Percentiles rank a stretch among this genome's conserved stretches.
phyloP scores from a whole-genome alignment of 2,797 vertebrate species.

The Dendrocincla fuliginosa region DNA sequence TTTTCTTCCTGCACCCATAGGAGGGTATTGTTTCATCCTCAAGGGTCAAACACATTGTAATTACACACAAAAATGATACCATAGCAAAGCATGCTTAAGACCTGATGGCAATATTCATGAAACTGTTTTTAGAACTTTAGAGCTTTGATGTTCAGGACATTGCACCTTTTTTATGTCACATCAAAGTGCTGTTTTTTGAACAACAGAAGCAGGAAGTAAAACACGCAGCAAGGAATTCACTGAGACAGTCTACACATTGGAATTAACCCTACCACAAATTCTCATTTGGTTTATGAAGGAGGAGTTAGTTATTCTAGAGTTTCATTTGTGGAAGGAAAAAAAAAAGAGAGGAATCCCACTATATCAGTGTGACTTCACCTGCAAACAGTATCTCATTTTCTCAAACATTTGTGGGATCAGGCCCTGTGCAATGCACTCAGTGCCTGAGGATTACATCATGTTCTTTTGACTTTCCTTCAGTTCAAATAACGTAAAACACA shows the following conservation, averaged over 20 bases:
- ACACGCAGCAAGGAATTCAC: neutral
- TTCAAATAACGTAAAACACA: conserved; percentile 54
- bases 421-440: neutral
- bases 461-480: conserved; percentile 53
- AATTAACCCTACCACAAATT: neutral
- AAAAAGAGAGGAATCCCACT: neutral
- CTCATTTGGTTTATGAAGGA: neutral
- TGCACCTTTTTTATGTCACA: neutral
- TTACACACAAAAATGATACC: neutral
- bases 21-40: neutral
- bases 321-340: neutral
- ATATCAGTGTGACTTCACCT: neutral
- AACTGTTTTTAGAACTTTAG: neutral
- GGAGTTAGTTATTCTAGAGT: neutral
- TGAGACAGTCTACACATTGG: neutral
- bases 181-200: neutral
- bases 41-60: neutral
- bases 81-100: neutral
- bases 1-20: neutral
- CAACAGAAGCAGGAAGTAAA: neutral
- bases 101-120: neutral
- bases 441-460: conserved; percentile 16
- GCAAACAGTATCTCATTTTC: neutral
- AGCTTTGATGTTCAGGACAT: neutral
- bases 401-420: neutral